Base-by-base conservation (phyloP, 1,140 invertebrate species). In the Tetramorium simillimum region DNA sequence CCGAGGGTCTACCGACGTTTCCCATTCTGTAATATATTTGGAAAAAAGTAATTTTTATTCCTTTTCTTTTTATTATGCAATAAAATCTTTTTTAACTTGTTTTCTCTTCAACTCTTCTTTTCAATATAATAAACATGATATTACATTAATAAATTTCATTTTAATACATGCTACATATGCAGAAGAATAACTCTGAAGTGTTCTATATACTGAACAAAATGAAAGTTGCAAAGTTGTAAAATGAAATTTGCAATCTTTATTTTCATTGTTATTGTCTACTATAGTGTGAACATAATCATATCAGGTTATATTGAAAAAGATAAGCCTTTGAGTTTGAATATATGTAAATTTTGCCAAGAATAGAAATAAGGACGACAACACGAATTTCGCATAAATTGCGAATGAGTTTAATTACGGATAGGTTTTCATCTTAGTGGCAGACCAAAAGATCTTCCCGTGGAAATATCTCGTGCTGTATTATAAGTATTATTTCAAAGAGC, bases 401-500 rank as follows among this genome's bases (percentile, higher is more conserved):
- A 67, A 56, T 2, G 10, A 60, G 58, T 75, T 84, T 84, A 84
- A 84, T 84, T 60, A 60, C 9, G 4, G 4, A 73, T 28, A 46
- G 24, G 10, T 75, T 73, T 28, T 1, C 24, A 14, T 40, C 7
- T 53, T 43, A 43, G 43, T 46, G 43, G 24, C 37, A 14, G 40
- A 73, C 56, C n/a, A 53, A 28, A 24, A 43, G 33, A 81, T 81
- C 21, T 67, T 18, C 14, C 33, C 77, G 40, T 24, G 51, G 37
- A 58, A 82, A 10, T 33, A 82, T 73, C 69, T 73, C 53, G 67
- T 43, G 53, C 7, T 46, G 7, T 9, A 46, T 58, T 60, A 75
- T 62, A 75, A 60, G 18, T 62, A 60, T 60, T 28, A 28, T 43
- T 75, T 84, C 69, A 84, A 84, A 84, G 80, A 28, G 24, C 69